Conservation (phyloP, 2,113 vertebrate species). For the Emberiza fucata region DNA sequence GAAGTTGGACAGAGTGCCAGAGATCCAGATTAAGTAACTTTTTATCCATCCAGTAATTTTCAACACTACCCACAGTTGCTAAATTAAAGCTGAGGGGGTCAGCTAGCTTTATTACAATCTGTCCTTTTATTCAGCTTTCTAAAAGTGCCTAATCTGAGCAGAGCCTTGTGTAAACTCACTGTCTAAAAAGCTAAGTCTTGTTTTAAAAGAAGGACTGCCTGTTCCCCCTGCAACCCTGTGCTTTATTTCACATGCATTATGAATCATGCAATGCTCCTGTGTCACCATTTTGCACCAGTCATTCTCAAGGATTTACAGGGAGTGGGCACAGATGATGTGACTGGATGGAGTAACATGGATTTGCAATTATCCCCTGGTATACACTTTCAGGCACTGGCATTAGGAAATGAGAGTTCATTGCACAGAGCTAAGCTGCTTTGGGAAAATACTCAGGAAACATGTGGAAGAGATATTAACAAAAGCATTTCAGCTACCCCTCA, state of each 20-base stretch:
- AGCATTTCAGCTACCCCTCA: not conserved
- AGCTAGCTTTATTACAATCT: not conserved
- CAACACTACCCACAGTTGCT: not conserved
- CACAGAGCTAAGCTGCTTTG: slow-evolving; percentile 44
- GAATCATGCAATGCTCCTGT: not conserved
- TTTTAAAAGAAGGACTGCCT: not conserved
- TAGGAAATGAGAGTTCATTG: slow-evolving; percentile 8
- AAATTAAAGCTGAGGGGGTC: not conserved
- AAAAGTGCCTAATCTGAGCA: not conserved
- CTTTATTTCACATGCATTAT: not conserved
- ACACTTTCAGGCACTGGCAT: not conserved
- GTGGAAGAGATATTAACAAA: slow-evolving; percentile 24
- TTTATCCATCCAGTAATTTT: not conserved
- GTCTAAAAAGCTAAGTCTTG: not conserved
- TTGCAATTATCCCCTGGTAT: not conserved
- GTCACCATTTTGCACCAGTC: not conserved
- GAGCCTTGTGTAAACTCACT: not conserved
- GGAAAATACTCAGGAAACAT: slow-evolving; percentile 44
- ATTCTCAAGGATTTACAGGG: slow-evolving; percentile 5
- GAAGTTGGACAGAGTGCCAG: not conserved
- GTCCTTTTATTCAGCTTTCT: not conserved
- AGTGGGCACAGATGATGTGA: not conserved
- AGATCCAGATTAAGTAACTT: not conserved
- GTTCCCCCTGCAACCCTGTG: not conserved
- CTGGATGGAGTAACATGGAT: not conserved